Evolutionary conservation across 2,113 vertebrate species (phyloP).

Genomic region (Lepus europaeus): DNA sequence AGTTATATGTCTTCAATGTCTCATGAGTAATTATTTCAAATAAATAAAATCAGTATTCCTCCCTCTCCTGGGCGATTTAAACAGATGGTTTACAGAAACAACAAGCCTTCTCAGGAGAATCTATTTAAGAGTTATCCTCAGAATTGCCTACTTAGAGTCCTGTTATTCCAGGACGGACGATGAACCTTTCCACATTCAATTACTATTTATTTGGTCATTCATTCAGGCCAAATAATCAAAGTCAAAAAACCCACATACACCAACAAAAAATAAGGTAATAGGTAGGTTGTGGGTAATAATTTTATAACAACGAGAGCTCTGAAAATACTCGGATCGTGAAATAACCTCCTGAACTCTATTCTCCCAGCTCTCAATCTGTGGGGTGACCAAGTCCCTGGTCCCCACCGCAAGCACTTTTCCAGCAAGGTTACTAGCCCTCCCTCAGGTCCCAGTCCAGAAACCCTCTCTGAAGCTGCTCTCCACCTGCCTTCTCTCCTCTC

Average conservation of each 20-base stretch:
- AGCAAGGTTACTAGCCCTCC: not conserved
- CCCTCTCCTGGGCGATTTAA: slow-evolving; percentile 1
- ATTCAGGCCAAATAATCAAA: slow-evolving; percentile 6
- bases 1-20: not conserved
- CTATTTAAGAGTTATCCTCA: slow-evolving; percentile 11
- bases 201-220: not conserved
- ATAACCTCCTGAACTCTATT: not conserved
- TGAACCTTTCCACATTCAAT: not conserved
- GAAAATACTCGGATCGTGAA: not conserved
- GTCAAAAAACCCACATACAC: not conserved
- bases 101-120: slow-evolving; percentile 8
- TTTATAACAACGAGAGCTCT: slow-evolving; percentile 17
- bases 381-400: not conserved
- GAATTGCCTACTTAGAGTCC: not conserved
- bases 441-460: not conserved
- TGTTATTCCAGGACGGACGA: not conserved
- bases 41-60: not conserved
- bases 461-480: not conserved
- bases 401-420: not conserved
- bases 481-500: not conserved
- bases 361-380: not conserved
- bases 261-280: not conserved
- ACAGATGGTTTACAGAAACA: not conserved
- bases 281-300: not conserved
- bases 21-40: slow-evolving; percentile 2